These are phyloP conservation scores for Hemichromis elongatus DNA, from an alignment of 2,113 vertebrate genomes.

Conservation along the genomic window DNA sequence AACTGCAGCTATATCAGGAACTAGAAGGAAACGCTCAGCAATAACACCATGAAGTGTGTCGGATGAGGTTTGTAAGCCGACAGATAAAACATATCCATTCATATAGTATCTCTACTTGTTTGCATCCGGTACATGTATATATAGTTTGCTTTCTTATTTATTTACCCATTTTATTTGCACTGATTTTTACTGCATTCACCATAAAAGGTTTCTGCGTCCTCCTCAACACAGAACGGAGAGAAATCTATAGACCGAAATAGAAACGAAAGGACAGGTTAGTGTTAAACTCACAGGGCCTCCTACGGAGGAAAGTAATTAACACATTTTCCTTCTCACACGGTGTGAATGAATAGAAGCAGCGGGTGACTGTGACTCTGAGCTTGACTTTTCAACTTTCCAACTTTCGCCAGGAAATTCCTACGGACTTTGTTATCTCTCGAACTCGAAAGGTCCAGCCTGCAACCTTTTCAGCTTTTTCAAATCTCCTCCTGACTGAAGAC, in stretches of 20 bases:
- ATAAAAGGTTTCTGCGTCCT: background rate
- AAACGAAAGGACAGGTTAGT: background rate
- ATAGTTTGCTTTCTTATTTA: too few relatives aligned
- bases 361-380: background rate
- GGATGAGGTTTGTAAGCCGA: background rate
- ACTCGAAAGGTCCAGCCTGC: conserved; percentile 22
- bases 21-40: background rate
- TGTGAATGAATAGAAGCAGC: background rate
- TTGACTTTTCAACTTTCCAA: conserved; percentile 7
- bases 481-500: background rate
- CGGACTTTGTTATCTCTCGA: conserved; percentile 7
- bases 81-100: too few relatives aligned
- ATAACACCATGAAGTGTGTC: background rate
- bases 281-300: background rate
- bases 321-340: background rate
- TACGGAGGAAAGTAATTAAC: conserved; percentile 34
- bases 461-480: background rate
- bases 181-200: background rate
- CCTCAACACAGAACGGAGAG: background rate
- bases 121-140: too few relatives aligned
- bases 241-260: background rate
- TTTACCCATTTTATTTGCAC: rapidly evolving
- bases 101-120: too few relatives aligned
- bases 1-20: background rate
- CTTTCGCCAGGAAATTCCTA: conserved; percentile 30